Percentiles rank a stretch among this genome's conserved stretches.
phyloP scores from a whole-genome alignment of 2,113 vertebrate genomes.

The Canis aureus region DNA sequence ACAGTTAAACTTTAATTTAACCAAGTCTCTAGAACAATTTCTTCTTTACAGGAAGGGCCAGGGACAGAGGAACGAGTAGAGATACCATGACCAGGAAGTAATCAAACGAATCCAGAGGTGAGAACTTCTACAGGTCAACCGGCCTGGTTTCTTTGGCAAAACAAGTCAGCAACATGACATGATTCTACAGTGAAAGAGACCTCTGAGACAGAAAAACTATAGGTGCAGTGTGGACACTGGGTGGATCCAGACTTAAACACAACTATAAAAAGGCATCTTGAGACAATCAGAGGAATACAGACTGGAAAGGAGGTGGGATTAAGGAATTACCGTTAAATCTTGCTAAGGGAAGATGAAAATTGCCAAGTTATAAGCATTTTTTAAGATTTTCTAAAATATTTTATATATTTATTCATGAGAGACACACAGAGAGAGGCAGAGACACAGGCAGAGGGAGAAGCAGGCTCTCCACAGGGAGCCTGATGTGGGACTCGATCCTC shows the following conservation, averaged over 20 bases:
- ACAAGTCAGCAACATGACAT: fast-evolving
- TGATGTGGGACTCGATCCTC: too few relatives aligned
- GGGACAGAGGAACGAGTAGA: neutral
- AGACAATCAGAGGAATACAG: neutral
- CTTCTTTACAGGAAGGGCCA: neutral
- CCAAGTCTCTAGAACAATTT: neutral
- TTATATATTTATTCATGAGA: too few relatives aligned
- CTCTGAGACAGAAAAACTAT: neutral
- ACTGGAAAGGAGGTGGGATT: neutral
- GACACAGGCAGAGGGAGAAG: too few relatives aligned
- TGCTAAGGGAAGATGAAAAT: neutral
- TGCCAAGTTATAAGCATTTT: neutral
- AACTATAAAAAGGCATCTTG: neutral
- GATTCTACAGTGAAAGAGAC: neutral
- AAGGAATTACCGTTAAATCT: neutral
- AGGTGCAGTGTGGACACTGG: fast-evolving
- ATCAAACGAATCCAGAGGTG: neutral
- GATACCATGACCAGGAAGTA: neutral
- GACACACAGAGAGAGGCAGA: too few relatives aligned
- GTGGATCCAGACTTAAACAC: neutral
- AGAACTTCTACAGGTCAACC: neutral
- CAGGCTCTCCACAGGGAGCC: too few relatives aligned
- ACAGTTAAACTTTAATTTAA: neutral
- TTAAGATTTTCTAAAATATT: too few relatives aligned
- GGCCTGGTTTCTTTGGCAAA: neutral